Conservation (phyloP, 1,140 invertebrate genomes). For the Brachionus rotundiformis region DNA sequence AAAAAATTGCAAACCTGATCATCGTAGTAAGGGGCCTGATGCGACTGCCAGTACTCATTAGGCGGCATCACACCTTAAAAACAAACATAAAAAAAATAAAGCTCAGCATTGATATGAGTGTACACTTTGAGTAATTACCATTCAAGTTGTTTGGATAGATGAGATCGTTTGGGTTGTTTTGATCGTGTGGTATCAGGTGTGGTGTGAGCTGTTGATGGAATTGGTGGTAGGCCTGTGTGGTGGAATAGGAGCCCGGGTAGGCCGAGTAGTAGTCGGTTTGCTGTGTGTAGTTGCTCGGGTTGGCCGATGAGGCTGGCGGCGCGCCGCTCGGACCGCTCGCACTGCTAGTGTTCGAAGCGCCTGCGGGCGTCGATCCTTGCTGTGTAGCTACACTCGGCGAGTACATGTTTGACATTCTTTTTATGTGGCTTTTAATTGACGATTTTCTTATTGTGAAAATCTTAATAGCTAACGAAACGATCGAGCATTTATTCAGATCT, state of each 20-base stretch:
- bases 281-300: not conserved
- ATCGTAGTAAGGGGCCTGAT: conserved; percentile 37
- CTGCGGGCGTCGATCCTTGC: not conserved
- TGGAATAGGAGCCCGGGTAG: not conserved
- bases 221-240: not conserved
- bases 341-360: not conserved
- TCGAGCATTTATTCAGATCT: no score
- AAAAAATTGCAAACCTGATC: conserved; percentile 3
- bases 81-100: not conserved
- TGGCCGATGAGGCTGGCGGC: not conserved
- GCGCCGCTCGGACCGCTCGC: not conserved
- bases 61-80: not conserved
- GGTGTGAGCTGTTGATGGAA: not conserved
- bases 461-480: no score
- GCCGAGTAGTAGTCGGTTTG: not conserved
- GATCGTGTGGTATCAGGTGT: not conserved
- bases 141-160: not conserved
- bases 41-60: conserved; percentile 37
- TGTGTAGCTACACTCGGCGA: not conserved
- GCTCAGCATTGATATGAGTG: no score
- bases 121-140: not conserved
- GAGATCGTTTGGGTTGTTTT: not conserved
- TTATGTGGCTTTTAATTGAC: not conserved
- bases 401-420: not conserved
- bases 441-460: not conserved